Base-by-base conservation (phyloP, 2,113 vertebrate genomes). In the Xenotilapia longispinis region DNA sequence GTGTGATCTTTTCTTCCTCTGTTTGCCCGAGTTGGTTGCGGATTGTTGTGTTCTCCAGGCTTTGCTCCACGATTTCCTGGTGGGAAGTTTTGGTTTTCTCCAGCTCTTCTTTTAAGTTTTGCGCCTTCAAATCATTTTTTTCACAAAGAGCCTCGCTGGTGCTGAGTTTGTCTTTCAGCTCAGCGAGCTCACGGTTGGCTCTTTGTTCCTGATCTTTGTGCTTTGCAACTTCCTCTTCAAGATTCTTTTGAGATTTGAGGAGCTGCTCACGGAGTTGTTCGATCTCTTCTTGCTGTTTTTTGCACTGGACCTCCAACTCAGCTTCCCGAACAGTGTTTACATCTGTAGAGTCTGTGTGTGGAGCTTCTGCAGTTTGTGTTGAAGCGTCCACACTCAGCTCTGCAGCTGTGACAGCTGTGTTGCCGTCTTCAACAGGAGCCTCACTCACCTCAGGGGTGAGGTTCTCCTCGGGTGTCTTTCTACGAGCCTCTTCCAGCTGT, bases 281-380 rank as follows among this genome's bases (percentile, higher is more conserved):
- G 21, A 55, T 57, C 54, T 14, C n/a, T 26, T 14, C 12, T 23
- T 57, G 23, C 54, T 57, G 54, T 28, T 57, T 57, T 26, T 28
- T 47, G 0, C 6, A 57, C 7, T 28, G 54, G 21, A 26, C 2
- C 10, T 57, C 23, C 23, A 57, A 57, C 21, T 26, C 0, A 26
- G 54, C 54, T 10, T 4, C 4, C 0, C 21, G 21, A 11, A 1
- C 21, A 1, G n/a, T 11, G 7, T 23, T 55, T 0, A 13, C 1
- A 0, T 26, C 54, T 55, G 11, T 23, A 55, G 54, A 13, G 54
- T 55, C 54, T 55, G 54, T 13, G 6, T 55, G 54, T 42, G 40
- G 40, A 12, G 40, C 40, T 42, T 12, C 40, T 6, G 40, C 11
- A 42, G 40, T 42, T 42, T 13, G 40, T 40, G 11, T 42, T 42